Evolutionary conservation across 2,113 vertebrate genomes (phyloP).

Genomic region (Mobula hypostoma): DNA sequence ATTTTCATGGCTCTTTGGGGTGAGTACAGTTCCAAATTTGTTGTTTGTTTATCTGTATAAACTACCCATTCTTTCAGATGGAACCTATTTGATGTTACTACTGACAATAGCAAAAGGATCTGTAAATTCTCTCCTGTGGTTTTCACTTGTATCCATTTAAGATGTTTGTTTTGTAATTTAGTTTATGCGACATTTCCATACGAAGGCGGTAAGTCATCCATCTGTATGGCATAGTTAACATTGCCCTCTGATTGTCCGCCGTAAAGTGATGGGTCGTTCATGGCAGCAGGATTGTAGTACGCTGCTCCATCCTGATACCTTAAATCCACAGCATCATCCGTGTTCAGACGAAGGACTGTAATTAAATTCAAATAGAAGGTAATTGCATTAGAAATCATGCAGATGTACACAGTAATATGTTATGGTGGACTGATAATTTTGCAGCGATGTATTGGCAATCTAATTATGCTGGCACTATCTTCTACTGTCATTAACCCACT

Average conservation of each 20-base stretch:
- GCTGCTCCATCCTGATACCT: conserved; percentile 55
- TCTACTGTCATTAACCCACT: neutral
- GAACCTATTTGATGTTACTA: neutral
- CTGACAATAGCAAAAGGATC: neutral
- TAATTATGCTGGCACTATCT: neutral
- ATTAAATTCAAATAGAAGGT: conserved; percentile 35
- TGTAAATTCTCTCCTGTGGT: neutral
- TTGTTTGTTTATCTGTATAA: neutral
- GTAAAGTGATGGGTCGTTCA: conserved; percentile 39
- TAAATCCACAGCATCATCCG: conserved; percentile 52
- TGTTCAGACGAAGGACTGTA: conserved; percentile 70
- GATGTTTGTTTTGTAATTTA: neutral
- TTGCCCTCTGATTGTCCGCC: neutral
- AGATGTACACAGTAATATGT: neutral
- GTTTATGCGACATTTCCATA: neutral
- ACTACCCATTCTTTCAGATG: neutral
- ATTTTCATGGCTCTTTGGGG: conserved; percentile 80
- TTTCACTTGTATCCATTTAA: neutral
- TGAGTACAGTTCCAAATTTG: conserved; percentile 48
- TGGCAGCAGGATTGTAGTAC: conserved; percentile 56
- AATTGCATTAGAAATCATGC: neutral
- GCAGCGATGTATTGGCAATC: too few relatives aligned
- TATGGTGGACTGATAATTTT: neutral
- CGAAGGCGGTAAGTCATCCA: conserved; percentile 43
- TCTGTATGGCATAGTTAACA: conserved; percentile 45